Base-by-base conservation (phyloP, 2,797 vertebrate species). In the Pseudocheirus occidentalis region DNA sequence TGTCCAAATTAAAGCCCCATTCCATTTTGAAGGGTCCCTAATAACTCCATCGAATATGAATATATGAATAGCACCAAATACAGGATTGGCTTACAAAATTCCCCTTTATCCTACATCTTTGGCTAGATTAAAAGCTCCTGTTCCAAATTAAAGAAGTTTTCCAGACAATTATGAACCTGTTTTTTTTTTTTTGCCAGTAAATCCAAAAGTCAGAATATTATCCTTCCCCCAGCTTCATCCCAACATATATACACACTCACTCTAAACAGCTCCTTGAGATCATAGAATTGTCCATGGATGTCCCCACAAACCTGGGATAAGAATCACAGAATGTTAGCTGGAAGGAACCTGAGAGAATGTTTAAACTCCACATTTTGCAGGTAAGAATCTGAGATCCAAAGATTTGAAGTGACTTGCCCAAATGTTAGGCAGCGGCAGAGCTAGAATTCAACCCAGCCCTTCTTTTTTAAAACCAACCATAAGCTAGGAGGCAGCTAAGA, bases 211-310 rank as follows among this genome's bases (percentile, higher is more conserved):
- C 73, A 50, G 73, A 81, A 81, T 40, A 73, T 59, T 59, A 59
- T n/a, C 34, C 34, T 40, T 13, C 24, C 91, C 34, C 57, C 89
- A 31, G 29, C 31, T 55, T 9, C 27, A 18, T 11, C 14, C 90
- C 95, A 57, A 12, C 12, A 55, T 10, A 58, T 14, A 24, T 66
- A 93, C 50, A 62, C 4, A 99, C 99, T 99, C 98, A 99, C 99
- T 99, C 99, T 99, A 97, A 99, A 99, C 40, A 99, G 98, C 95
- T 99, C 99, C 98, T 99, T 99, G 97, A 99, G 98, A 98, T 99
- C 99, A 98, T 99, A 99, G 98, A 99, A 99, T 98, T 99, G 99
- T 92, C 99, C 99, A 0, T 99, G 99, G 97, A 99, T 99, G 98
- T 99, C 99, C 0, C 99, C 99, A 89, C 99, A 99, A 28, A 99